Conservation (phyloP, 2,888 invertebrate genomes). For the Aspidiotus rigidus region DNA sequence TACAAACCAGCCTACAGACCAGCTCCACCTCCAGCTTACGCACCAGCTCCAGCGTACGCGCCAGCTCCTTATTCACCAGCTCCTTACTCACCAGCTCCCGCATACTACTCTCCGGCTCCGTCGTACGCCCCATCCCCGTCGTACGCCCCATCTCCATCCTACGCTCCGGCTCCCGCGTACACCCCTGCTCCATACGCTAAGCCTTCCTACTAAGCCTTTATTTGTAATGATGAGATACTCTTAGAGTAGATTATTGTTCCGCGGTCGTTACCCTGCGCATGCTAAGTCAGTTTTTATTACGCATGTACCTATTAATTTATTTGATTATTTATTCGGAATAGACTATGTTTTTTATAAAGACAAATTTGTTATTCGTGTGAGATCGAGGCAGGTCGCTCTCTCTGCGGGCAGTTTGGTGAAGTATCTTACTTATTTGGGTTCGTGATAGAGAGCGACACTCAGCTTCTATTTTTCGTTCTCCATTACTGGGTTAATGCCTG, state of each 20-base stretch:
- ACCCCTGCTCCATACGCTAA: slow-evolving; percentile 9
- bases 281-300: slow-evolving; percentile 26
- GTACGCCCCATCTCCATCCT: slow-evolving; percentile 23
- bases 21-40: slow-evolving; percentile 33
- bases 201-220: slow-evolving; percentile 1
- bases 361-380: too few relatives aligned
- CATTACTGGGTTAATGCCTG: too few relatives aligned
- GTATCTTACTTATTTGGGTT: too few relatives aligned
- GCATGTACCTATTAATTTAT: slow-evolving; percentile 23
- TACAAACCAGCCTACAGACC: slow-evolving; percentile 35
- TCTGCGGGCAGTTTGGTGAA: too few relatives aligned
- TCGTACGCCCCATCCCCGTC: slow-evolving; percentile 34
- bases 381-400: too few relatives aligned
- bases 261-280: slow-evolving; percentile 24
- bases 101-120: slow-evolving; percentile 27
- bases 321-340: not conserved
- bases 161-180: slow-evolving; percentile 30
- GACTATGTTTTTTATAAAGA: too few relatives aligned
- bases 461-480: too few relatives aligned
- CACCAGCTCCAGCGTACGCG: slow-evolving; percentile 28
- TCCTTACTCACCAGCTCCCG: slow-evolving; percentile 35
- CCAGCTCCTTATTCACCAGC: slow-evolving; percentile 30
- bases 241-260: not conserved
- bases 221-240: too few relatives aligned
- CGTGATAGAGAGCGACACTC: too few relatives aligned